phyloP scores from a whole-genome alignment of 1,140 invertebrate species.

The Papilio xuthus region DNA sequence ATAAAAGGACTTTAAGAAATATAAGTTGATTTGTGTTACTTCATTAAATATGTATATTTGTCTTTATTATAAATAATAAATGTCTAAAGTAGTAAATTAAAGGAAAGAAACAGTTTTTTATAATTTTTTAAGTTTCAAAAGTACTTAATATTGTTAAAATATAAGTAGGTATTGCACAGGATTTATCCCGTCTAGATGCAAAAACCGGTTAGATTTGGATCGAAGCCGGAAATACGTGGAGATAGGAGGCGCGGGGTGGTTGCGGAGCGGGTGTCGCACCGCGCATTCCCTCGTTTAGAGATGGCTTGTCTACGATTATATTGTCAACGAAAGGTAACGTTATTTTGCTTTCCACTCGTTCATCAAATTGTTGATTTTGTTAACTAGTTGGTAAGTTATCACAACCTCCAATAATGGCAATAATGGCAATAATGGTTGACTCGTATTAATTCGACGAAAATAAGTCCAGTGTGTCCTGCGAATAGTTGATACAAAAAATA shows the following conservation, averaged over 20 bases:
- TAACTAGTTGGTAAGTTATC: not conserved
- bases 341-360: not conserved
- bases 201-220: slow-evolving; percentile 52
- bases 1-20: too few relatives aligned
- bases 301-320: not conserved
- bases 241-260: slow-evolving; percentile 54
- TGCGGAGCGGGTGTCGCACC: slow-evolving; percentile 42
- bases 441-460: not conserved
- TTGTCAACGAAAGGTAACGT: not conserved
- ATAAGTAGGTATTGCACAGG: slow-evolving; percentile 33
- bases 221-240: slow-evolving; percentile 62
- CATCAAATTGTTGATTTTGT: not conserved
- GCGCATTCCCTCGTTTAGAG: slow-evolving; percentile 53
- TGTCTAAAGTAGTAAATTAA: too few relatives aligned
- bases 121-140: not conserved
- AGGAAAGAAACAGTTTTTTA: not conserved
- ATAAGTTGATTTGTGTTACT: too few relatives aligned
- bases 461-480: not conserved
- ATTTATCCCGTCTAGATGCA: slow-evolving; percentile 41
- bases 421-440: not conserved
- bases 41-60: too few relatives aligned
- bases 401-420: too few relatives aligned
- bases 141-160: not conserved
- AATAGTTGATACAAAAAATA: not conserved
- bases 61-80: too few relatives aligned